These are phyloP conservation scores for Holacanthella duospinosa DNA, from an alignment of 2,888 invertebrate genomes.

Conservation along the genomic window DNA sequence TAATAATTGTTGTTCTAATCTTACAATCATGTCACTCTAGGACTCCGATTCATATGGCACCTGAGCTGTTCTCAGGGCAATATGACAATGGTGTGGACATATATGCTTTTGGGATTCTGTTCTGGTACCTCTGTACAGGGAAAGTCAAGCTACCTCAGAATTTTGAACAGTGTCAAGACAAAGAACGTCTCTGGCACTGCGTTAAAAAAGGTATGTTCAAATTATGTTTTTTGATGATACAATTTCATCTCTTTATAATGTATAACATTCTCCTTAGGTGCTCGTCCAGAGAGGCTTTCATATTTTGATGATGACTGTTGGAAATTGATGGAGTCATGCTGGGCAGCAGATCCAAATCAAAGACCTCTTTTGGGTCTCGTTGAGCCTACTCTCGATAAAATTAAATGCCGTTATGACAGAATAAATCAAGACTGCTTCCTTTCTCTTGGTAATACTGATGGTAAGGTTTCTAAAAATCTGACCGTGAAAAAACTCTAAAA, in stretches of 20 bases:
- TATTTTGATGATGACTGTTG: conserved; percentile 69
- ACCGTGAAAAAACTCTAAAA: not conserved
- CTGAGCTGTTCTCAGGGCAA: conserved; percentile 67
- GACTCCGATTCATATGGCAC: conserved; percentile 85
- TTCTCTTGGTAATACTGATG: conserved; percentile 12
- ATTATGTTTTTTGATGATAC: not conserved
- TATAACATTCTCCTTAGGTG: conserved; percentile 47
- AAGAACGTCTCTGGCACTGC: conserved; percentile 74
- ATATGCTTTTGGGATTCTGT: conserved; percentile 78
- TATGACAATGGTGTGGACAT: conserved; percentile 78
- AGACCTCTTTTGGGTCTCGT: conserved; percentile 70
- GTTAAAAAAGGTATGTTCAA: conserved; percentile 76
- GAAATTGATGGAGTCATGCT: conserved; percentile 72
- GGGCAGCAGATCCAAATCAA: conserved; percentile 62
- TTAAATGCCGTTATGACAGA: conserved; percentile 26
- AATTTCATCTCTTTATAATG: not conserved
- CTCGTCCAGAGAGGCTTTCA: conserved; percentile 65
- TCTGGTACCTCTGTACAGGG: conserved; percentile 83
- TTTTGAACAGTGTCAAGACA: conserved; percentile 72
- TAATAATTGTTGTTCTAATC: not conserved
- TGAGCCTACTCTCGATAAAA: conserved; percentile 53
- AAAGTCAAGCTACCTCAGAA: conserved; percentile 64
- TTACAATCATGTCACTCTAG: conserved; percentile 48
- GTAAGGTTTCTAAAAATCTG: not conserved
- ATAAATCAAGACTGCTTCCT: conserved; percentile 24